A percentile compares a stretch with the other conserved stretches of the same genome.
Conservation (phyloP, 2,888 invertebrate species). For the Tetheella fluctuosa region DNA sequence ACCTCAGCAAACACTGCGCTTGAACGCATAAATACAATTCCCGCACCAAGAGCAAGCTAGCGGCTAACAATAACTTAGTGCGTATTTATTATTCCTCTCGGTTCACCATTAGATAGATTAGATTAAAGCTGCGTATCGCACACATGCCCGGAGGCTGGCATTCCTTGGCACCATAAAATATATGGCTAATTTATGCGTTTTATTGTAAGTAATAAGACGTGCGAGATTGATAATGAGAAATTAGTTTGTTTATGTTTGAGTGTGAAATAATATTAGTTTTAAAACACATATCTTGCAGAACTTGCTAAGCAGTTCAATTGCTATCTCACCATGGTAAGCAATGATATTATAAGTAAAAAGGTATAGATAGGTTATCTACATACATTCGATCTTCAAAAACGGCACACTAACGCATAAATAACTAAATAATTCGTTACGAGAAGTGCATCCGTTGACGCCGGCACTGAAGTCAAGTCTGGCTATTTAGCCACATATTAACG, state of each 20-base stretch:
- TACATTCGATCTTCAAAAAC: no score
- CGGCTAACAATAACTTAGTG: conserved; percentile 56
- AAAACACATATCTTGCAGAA: no score
- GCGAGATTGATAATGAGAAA: conserved; percentile 9
- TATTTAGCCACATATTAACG: no score
- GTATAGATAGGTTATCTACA: no score
- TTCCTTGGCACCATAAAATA: conserved; percentile 33
- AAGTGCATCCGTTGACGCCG: no score
- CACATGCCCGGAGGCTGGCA: conserved; percentile 39
- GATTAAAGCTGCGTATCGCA: conserved; percentile 68
- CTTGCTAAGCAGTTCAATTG: no score
- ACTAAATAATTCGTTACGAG: no score
- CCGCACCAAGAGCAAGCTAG: conserved; percentile 46
- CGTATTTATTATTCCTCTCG: conserved; percentile 61
- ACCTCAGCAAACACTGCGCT: background rate
- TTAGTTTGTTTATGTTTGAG: background rate
- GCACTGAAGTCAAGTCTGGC: no score
- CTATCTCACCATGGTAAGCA: no score
- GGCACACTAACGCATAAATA: no score
- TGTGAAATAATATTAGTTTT: no score
- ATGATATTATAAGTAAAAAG: no score
- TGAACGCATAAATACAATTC: conserved; percentile 11
- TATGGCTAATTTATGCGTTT: conserved; percentile 48
- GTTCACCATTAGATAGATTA: conserved; percentile 61
- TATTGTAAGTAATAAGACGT: conserved; percentile 28